Evolutionary conservation across 2,797 vertebrate genomes (phyloP), one percentile per base, ranked within the genome.

Genomic region (Dermochelys coriacea): DNA sequence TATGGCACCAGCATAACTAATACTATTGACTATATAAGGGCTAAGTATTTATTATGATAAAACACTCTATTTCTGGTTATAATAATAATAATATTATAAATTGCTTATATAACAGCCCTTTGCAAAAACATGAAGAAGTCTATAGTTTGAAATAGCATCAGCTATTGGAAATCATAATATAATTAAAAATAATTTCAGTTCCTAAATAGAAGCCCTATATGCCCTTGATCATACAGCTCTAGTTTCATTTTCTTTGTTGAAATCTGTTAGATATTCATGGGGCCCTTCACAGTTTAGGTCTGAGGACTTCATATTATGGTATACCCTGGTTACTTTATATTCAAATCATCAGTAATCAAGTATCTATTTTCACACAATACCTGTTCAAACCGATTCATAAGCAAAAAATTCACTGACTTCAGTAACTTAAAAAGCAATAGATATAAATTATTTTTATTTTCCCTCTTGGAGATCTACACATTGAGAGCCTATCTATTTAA

Each of bases 131-230:
- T 31, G 0, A 29, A 92, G 31, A 92, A 95, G 83, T 41, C 79
- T 89, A 64, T 0, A 1, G 23, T 27, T 31, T 91, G 81, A 74
- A 84, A 34, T 10, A 91, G 25, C 16, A 27, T 18, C 71, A 81
- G 0, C 3, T 87, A 57, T 84, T 79, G 27, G 55, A 92, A 91
- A 21, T 75, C 59, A 54, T 51, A 87, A 88, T 23, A 88, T 54
- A 89, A 95, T 51, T 87, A 59, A 87, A 88, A 94, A 84, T 87
- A 95, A 92, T 79, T 80, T 86, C 3, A 77, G 55, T 93, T 91
- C 21, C 1, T 1, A 92, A 93, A 87, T 71, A 84, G 34, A 34
- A 45, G 61, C 45, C 59, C 61, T 55, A 91, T 90, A 93, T 94
- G 23, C 4, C 92, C 81, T 71, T 71, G 37, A 90, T 90, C 88